Conservation (phyloP, 2,113 vertebrate genomes). For the Aspiorhynchus laticeps region DNA sequence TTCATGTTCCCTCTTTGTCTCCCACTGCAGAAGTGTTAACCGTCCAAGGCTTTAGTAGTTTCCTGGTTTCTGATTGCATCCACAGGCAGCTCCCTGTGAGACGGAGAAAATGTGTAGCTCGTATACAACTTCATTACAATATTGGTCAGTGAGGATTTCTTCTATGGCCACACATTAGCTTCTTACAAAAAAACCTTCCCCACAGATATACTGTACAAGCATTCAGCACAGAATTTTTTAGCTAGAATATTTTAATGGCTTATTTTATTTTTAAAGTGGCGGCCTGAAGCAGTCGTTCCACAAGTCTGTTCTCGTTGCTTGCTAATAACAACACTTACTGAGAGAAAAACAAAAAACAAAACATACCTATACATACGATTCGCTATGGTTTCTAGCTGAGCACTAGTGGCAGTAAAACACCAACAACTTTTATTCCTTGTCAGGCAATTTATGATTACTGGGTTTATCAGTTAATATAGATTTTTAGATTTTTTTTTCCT, state of each 20-base stretch:
- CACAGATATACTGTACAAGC: neutral
- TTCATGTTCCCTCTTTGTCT: conserved; percentile 34
- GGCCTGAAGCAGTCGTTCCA: neutral
- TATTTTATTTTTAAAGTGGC: neutral
- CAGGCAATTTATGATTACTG: neutral
- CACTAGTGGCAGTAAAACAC: neutral
- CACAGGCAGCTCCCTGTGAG: neutral
- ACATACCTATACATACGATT: neutral
- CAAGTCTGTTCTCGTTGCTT: neutral
- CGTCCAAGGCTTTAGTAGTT: conserved; percentile 28
- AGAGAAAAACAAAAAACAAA: neutral
- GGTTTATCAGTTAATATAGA: neutral
- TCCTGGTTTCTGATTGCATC: conserved; percentile 42
- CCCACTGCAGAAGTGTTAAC: conserved; percentile 42
- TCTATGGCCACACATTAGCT: neutral
- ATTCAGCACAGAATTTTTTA: neutral
- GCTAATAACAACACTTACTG: neutral
- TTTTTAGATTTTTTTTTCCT: neutral
- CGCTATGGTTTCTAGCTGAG: neutral
- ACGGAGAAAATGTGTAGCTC: neutral
- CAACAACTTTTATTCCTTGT: neutral
- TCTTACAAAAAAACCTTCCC: neutral
- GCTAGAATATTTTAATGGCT: neutral
- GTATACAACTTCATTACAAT: conserved; percentile 1
- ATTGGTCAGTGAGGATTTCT: neutral